Conservation (phyloP, 2,888 invertebrate species). For the Synanthedon tipuliformis region DNA sequence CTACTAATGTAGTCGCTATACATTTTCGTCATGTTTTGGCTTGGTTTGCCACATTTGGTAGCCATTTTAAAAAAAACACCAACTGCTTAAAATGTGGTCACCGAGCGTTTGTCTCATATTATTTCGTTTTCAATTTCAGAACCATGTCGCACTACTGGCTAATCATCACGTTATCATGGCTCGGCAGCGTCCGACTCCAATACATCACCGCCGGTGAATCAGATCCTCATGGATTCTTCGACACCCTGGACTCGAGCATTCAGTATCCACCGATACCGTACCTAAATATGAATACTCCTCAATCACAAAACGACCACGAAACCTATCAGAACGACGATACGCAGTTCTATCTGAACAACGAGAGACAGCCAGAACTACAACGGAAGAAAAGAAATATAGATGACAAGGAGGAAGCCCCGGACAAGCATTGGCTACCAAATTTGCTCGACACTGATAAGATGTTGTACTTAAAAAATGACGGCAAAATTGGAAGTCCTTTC, state of each 20-base stretch:
- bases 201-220: conserved; percentile 40
- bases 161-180: conserved; percentile 43
- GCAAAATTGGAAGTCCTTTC: conserved; percentile 17
- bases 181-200: conserved; percentile 47
- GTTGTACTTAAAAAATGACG: conserved; percentile 25
- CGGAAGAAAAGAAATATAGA: conserved; percentile 22
- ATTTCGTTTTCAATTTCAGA: conserved; percentile 30
- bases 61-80: no score
- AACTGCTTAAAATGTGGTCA: no score
- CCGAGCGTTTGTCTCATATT: no score
- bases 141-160: conserved; percentile 52
- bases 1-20: no score
- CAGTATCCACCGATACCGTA: conserved; percentile 29
- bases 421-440: conserved; percentile 32
- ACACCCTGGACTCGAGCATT: conserved; percentile 23
- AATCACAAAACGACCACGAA: conserved; percentile 16
- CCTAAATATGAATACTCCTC: conserved; percentile 30
- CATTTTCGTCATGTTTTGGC: no score
- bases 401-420: conserved; percentile 15
- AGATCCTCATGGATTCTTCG: conserved; percentile 23
- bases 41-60: no score
- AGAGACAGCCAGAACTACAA: conserved; percentile 12
- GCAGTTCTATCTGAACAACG: conserved; percentile 17
- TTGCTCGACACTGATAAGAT: conserved; percentile 33
- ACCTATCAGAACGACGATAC: conserved; percentile 16